Evolutionary conservation across 2,113 vertebrate genomes (phyloP).

Genomic region (Acrocephalus arundinaceus): DNA sequence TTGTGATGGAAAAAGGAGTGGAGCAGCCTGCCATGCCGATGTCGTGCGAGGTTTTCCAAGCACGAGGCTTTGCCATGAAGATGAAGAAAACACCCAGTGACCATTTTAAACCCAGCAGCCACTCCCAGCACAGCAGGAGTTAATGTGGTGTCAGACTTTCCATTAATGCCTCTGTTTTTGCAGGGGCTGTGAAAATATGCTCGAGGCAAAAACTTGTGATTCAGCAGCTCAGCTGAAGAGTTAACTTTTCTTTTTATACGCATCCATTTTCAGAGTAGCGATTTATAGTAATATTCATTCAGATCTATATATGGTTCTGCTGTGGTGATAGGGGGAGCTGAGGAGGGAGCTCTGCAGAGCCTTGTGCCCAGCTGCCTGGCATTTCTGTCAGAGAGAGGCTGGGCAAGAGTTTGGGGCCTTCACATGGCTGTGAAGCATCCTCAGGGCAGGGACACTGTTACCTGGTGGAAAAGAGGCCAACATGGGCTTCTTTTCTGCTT

Average conservation of each 20-base stretch:
- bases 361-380: neutral
- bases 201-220: constrained; percentile 22
- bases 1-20: neutral
- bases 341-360: neutral
- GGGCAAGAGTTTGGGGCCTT: neutral
- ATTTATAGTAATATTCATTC: constrained; percentile 4
- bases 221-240: constrained; percentile 18
- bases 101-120: neutral
- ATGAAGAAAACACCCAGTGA: neutral
- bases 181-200: constrained; percentile 22
- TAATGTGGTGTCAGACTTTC: constrained; percentile 47
- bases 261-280: neutral
- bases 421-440: neutral
- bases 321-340: neutral
- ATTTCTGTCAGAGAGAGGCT: neutral
- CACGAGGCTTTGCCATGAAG: neutral
- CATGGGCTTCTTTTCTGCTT: neutral
- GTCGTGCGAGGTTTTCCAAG: neutral
- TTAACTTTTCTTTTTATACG: neutral
- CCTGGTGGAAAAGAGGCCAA: neutral
- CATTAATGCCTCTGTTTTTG: constrained; percentile 52
- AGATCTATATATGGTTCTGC: constrained; percentile 9
- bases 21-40: neutral
- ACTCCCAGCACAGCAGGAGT: neutral
- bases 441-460: too few species aligned